phyloP scores from a whole-genome alignment of 2,888 invertebrate genomes.

The Heliconius ethilla region DNA sequence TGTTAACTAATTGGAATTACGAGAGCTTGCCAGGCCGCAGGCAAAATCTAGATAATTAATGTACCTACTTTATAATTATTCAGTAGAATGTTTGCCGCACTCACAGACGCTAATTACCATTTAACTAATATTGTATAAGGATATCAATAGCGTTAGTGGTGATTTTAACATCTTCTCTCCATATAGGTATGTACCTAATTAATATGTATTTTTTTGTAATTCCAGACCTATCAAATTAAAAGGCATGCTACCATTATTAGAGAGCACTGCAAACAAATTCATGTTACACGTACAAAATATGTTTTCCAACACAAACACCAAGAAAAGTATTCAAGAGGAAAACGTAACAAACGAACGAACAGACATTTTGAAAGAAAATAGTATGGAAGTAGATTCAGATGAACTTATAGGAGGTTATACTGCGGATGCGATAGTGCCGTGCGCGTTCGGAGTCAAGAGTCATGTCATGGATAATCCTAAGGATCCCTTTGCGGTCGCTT shows the following conservation, averaged over 20 bases:
- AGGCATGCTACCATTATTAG: slow-evolving; percentile 75
- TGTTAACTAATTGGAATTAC: slow-evolving; percentile 13
- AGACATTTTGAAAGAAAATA: slow-evolving; percentile 29
- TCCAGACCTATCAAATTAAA: slow-evolving; percentile 74
- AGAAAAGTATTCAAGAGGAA: slow-evolving; percentile 13
- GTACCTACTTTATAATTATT: slow-evolving; percentile 12
- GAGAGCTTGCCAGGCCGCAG: slow-evolving; percentile 15
- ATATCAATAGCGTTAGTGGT: no score
- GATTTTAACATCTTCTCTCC: not conserved
- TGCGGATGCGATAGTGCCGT: no score
- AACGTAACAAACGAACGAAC: not conserved
- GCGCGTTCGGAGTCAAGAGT: slow-evolving; percentile 73
- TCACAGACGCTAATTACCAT: not conserved
- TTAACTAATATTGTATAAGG: not conserved
- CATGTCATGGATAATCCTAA: slow-evolving; percentile 70
- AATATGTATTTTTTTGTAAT: slow-evolving; percentile 21
- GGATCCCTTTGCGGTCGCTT: slow-evolving; percentile 73
- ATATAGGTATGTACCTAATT: not conserved
- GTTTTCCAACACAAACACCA: slow-evolving; percentile 48
- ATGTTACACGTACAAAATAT: slow-evolving; percentile 57
- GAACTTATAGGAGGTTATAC: slow-evolving; percentile 43
- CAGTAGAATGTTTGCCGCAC: not conserved
- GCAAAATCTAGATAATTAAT: slow-evolving; percentile 4
- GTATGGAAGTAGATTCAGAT: slow-evolving; percentile 63
- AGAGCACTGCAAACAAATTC: slow-evolving; percentile 70